These are phyloP conservation scores for Argopecten irradians DNA, from an alignment of 1,140 invertebrate species.

Conservation along the genomic window DNA sequence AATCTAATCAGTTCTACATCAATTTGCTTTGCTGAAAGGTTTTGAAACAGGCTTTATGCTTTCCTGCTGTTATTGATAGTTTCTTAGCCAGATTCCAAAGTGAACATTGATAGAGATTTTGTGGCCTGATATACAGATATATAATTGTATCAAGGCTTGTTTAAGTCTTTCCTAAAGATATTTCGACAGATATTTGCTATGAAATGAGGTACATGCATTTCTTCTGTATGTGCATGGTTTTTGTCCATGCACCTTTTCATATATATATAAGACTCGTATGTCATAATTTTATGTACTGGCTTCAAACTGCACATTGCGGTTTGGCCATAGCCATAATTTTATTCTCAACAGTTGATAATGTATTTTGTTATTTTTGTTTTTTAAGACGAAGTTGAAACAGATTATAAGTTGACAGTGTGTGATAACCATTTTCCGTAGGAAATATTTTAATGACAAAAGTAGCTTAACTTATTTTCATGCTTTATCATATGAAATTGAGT, in stretches of 20 bases:
- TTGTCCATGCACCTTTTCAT: neutral
- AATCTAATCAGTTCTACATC: too few relatives aligned
- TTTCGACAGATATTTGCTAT: too few relatives aligned
- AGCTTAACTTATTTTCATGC: slow-evolving; percentile 17
- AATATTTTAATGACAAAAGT: slow-evolving; percentile 19
- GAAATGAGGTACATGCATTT: too few relatives aligned
- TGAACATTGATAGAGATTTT: too few relatives aligned
- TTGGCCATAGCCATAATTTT: slow-evolving; percentile 12
- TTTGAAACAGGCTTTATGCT: too few relatives aligned
- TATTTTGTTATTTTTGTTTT: neutral
- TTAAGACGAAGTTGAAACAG: slow-evolving; percentile 10
- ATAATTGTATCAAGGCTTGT: too few relatives aligned
- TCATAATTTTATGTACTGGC: neutral
- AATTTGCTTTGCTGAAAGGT: too few relatives aligned
- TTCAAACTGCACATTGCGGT: neutral
- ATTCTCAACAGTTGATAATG: slow-evolving; percentile 10
- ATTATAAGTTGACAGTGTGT: neutral
- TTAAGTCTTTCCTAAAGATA: too few relatives aligned
- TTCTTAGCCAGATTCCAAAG: too few relatives aligned
- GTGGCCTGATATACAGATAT: too few relatives aligned
- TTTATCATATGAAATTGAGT: slow-evolving; percentile 23
- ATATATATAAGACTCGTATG: neutral
- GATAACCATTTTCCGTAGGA: slow-evolving; percentile 16
- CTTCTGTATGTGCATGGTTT: neutral
- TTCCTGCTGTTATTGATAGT: too few relatives aligned